A percentile compares a stretch with the other conserved stretches of the same genome.
These are phyloP conservation scores for Sarcophilus harrisii DNA, from an alignment of 2,797 vertebrate genomes.

Conservation along the genomic window DNA sequence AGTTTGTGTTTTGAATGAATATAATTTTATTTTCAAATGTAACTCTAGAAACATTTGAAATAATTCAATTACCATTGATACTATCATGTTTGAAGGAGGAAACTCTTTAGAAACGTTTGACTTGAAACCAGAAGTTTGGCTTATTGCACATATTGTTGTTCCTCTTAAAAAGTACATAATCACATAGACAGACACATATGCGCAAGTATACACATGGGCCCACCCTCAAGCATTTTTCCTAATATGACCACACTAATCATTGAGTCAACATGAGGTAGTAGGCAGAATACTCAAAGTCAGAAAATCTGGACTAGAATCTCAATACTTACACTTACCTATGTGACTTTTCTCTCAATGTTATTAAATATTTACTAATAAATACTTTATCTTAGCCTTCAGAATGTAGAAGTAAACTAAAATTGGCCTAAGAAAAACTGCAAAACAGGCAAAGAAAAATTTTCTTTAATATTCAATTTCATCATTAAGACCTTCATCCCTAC, in stretches of 20 bases:
- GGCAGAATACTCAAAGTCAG: background rate
- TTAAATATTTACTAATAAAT: background rate
- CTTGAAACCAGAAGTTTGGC: background rate
- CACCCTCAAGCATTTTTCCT: background rate
- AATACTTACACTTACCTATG: background rate
- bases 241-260: background rate
- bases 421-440: background rate
- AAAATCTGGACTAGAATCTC: background rate
- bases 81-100: conserved; percentile 11
- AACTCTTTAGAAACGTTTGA: conserved; percentile 14
- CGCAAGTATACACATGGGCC: background rate
- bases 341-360: background rate
- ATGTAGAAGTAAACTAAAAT: background rate
- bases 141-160: background rate
- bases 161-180: background rate
- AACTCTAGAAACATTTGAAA: conserved; percentile 48
- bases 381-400: background rate
- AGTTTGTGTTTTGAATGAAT: background rate
- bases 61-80: conserved; percentile 48
- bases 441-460: background rate
- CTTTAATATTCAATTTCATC: background rate
- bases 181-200: background rate
- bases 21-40: conserved; percentile 40
- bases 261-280: background rate
- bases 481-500: background rate